Evolutionary conservation across 2,113 vertebrate species (phyloP).

Genomic region (Tachycineta bicolor): DNA sequence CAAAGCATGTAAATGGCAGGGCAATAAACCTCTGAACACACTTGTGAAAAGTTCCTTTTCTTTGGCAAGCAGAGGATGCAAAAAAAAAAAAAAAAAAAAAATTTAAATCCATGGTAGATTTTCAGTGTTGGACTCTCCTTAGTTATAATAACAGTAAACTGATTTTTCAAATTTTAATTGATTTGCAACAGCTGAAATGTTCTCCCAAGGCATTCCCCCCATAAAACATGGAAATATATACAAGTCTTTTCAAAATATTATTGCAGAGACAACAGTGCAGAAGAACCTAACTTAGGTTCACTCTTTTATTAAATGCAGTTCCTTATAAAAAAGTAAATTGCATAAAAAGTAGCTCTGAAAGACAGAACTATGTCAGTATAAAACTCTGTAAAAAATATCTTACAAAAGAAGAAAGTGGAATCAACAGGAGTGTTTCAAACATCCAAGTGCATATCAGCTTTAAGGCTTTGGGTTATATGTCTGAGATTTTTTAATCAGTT

Average conservation of each 20-base stretch:
- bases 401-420: slow-evolving; percentile 4
- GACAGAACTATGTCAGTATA: slow-evolving; percentile 13
- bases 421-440: neutral
- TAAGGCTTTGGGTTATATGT: neutral
- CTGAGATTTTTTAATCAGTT: slow-evolving; percentile 18
- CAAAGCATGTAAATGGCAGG: neutral
- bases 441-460: neutral
- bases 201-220: neutral
- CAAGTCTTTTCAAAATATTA: neutral
- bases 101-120: neutral
- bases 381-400: neutral
- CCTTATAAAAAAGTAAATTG: neutral
- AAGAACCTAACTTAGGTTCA: neutral
- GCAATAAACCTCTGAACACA: neutral
- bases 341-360: slow-evolving; percentile 6
- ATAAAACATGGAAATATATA: slow-evolving; percentile 16
- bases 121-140: neutral
- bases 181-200: neutral
- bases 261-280: slow-evolving; percentile 5
- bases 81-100: neutral
- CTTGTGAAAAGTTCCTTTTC: neutral
- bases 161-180: neutral
- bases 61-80: neutral
- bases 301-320: neutral
- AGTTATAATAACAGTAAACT: neutral